Evolutionary conservation across 2,113 vertebrate species (phyloP), one percentile per base, ranked within the genome.

Genomic region (Vulpes lagopus): DNA sequence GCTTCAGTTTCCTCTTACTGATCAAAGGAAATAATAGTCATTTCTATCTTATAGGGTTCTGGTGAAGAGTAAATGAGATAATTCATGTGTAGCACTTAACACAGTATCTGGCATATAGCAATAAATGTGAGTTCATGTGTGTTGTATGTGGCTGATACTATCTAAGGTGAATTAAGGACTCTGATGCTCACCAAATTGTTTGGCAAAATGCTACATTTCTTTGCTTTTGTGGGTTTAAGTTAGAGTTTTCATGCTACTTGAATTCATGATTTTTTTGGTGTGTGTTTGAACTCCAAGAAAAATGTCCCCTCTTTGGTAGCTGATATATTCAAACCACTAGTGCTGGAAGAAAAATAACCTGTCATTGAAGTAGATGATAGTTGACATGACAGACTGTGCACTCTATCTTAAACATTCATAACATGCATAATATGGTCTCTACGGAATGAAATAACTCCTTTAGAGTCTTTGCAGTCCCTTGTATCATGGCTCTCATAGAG

Each of bases 151-250:
- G 73, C 84, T 86, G 65, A 60, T 92, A 86, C 22, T 87, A 94
- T 87, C 84, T 87, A 96, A 60, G 93, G 95, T 96, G 83, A 27
- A 8, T 96, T 98, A 98, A 97, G 71, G 97, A 88, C 94, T 94
- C 81, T 43, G 51, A 76, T 91, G 88, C 95, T 98, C 79, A 93
- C 95, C 97, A 43, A 97, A 97, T 96, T 95, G 69, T 97, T 92
- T 95, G 85, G 89, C n/a, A 95, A 97, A 94, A 49, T 89, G 76
- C 82, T 97, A 69, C 79, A 83, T 97, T 97, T 91, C 3, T 3
- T 97, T 97, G 92, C 93, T 97, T 98, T 97, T 98, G 84, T 98
- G 96, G 57, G 55, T 97, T 97, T 97, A 97, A 95, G 90, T 97
- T 91, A 97, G 93, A 97, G 94, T 95, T 97, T 97, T 97, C 89